phyloP scores from a whole-genome alignment of 2,113 vertebrate genomes.

The Ochotona princeps region DNA sequence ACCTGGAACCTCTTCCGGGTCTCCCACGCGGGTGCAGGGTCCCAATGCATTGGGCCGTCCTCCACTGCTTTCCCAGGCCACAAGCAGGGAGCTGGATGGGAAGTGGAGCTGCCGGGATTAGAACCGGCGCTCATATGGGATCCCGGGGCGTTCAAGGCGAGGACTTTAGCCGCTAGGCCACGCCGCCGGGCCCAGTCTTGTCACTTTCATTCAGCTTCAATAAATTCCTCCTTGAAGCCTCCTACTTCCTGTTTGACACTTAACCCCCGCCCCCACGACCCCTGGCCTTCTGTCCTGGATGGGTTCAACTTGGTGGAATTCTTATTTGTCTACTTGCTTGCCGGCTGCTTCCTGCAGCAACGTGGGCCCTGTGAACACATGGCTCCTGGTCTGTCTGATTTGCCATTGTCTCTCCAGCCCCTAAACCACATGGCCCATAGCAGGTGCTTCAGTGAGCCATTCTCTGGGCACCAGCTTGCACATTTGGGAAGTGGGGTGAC shows the following conservation, averaged over 20 bases:
- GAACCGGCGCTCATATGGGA: too few relatives aligned
- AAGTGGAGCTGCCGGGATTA: too few relatives aligned
- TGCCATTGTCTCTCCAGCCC: neutral
- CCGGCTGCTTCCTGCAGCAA: neutral
- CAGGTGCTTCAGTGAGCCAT: neutral
- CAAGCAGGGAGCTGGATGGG: too few relatives aligned
- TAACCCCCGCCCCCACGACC: too few relatives aligned
- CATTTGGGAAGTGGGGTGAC: neutral
- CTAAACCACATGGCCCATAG: neutral
- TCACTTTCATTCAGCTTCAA: neutral
- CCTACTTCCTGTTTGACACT: neutral
- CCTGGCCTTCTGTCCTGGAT: neutral
- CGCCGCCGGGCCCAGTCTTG: too few relatives aligned
- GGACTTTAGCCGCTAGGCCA: too few relatives aligned
- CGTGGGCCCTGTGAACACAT: neutral
- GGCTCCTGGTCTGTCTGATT: neutral
- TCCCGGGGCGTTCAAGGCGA: too few relatives aligned
- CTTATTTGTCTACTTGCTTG: neutral
- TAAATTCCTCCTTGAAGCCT: neutral
- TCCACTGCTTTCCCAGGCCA: too few relatives aligned
- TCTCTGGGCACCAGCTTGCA: neutral
- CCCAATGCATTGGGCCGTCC: too few relatives aligned
- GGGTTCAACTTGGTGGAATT: neutral
- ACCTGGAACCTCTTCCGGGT: too few relatives aligned
- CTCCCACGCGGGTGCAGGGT: too few relatives aligned